These are phyloP conservation scores for Luffia ferchaultella DNA, from an alignment of 2,888 invertebrate genomes.

Conservation along the genomic window DNA sequence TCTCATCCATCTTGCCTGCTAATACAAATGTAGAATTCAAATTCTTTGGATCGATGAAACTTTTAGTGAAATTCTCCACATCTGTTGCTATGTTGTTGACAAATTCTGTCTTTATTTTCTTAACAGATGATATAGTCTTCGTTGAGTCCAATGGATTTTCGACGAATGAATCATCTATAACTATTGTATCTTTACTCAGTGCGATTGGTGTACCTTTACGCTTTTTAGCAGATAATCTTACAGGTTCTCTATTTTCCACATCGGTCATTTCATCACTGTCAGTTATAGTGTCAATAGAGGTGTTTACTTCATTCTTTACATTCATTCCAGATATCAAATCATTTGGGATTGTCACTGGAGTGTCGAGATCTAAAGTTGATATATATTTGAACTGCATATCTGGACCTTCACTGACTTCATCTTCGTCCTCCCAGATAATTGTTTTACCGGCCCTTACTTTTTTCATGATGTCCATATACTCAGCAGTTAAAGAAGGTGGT, in stretches of 20 bases:
- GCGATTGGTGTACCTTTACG: slow-evolving; percentile 52
- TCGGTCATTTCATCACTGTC: slow-evolving; percentile 47
- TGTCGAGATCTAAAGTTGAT: slow-evolving; percentile 34
- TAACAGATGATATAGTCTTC: slow-evolving; percentile 30
- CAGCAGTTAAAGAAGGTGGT: slow-evolving; percentile 60
- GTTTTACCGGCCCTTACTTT: slow-evolving; percentile 66
- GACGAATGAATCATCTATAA: slow-evolving; percentile 51
- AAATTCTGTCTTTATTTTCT: slow-evolving; percentile 37
- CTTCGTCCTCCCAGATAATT: slow-evolving; percentile 68
- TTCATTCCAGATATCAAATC: slow-evolving; percentile 17
- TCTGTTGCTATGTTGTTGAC: slow-evolving; percentile 21
- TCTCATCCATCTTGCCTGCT: slow-evolving; percentile 33
- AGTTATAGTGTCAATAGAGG: slow-evolving; percentile 30
- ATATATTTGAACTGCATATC: slow-evolving; percentile 36
- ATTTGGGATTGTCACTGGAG: slow-evolving; percentile 29
- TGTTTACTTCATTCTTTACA: slow-evolving; percentile 17
- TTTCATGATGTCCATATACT: slow-evolving; percentile 67
- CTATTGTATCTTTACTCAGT: slow-evolving; percentile 41
- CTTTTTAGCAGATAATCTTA: slow-evolving; percentile 26
- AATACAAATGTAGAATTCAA: slow-evolving; percentile 56
- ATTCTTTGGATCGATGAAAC: slow-evolving; percentile 34
- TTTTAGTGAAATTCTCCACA: slow-evolving; percentile 29
- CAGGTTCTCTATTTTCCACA: slow-evolving; percentile 34
- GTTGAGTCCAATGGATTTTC: slow-evolving; percentile 28
- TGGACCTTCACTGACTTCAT: slow-evolving; percentile 11